Base-by-base conservation (phyloP, 2,888 invertebrate species). In the Lithophane ornitopus region DNA sequence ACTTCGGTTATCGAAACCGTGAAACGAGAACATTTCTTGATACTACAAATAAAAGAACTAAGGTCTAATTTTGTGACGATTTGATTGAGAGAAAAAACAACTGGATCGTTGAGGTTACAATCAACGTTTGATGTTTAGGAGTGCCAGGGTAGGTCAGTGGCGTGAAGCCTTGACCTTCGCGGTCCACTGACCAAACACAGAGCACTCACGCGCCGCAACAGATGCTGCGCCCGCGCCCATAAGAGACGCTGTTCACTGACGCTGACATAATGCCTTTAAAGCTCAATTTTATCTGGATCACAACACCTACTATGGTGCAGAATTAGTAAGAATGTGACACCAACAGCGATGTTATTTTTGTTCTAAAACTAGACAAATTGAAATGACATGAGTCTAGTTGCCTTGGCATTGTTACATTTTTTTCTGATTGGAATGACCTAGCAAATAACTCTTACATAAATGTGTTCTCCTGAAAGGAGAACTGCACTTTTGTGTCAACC, bases 121-220 rank as follows among this genome's bases (percentile, higher is more conserved):
- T 68, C 52, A 72, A 70, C 81, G 85, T 85, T 90, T 88, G 70
- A 58, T 76, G 80, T 87, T 83, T 78, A 84, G 88, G 83, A 85
- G 80, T 81, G 85, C 84, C 84, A 82, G 86, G 87, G 87, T 83
- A 90, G 92, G 92, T 92, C 93, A 93, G 89, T 90, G 90, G 92
- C 90, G 93, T 91, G 88, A 91, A 91, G 88, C 96, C 96, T 95
- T 95, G 95, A 92, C 96, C 96, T 96, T 95, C 95, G 91, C 94
- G 95, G 94, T 82, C 89, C 93, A 92, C 91, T 93, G 93, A 88
- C 91, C 92, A 93, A 94, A 95, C 92, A 94, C 94, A 94, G 94
- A 90, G 87, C 79, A 87, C 89, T 92, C 90, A 91, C 91, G 91
- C 90, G 91, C 90, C 88, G 90, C 91, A 93, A 92, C 93, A 94